phyloP scores from a whole-genome alignment of 1,140 invertebrate genomes.

The Hyles vespertilio region DNA sequence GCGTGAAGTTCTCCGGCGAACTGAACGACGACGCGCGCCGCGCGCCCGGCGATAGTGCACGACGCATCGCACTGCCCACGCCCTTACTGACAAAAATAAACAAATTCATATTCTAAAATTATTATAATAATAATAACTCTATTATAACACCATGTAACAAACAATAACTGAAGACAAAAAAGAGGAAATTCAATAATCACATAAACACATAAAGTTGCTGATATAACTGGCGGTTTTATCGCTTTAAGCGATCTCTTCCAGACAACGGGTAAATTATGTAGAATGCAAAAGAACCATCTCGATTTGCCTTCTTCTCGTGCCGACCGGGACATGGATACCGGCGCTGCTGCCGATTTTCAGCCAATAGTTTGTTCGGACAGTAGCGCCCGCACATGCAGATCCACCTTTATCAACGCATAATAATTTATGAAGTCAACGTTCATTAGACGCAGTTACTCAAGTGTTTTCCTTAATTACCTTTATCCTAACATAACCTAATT shows the following conservation, averaged over 20 bases:
- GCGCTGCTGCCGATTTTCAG: too few species aligned
- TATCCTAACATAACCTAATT: too few species aligned
- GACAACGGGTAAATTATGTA: neutral
- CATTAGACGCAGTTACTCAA: too few species aligned
- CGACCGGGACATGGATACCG: too few species aligned
- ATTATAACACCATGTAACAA: neutral
- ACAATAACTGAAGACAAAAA: neutral
- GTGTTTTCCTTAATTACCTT: too few species aligned
- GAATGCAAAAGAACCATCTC: neutral
- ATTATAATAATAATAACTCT: neutral
- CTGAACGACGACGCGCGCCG: constrained; percentile 65
- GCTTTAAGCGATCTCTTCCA: too few species aligned
- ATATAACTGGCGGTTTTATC: too few species aligned
- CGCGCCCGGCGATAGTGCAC: constrained; percentile 32
- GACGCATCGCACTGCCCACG: constrained; percentile 28
- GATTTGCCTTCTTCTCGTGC: neutral
- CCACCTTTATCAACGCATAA: too few species aligned
- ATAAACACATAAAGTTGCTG: neutral
- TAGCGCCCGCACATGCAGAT: too few species aligned
- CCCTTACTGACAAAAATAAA: constrained; percentile 6
- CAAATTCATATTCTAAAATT: neutral
- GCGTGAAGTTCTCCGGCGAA: constrained; percentile 83
- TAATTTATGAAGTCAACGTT: too few species aligned
- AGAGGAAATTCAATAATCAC: neutral
- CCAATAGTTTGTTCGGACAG: too few species aligned